Evolutionary conservation across 1,140 invertebrate genomes (phyloP).

Genomic region (Zaprionus camerounensis): DNA sequence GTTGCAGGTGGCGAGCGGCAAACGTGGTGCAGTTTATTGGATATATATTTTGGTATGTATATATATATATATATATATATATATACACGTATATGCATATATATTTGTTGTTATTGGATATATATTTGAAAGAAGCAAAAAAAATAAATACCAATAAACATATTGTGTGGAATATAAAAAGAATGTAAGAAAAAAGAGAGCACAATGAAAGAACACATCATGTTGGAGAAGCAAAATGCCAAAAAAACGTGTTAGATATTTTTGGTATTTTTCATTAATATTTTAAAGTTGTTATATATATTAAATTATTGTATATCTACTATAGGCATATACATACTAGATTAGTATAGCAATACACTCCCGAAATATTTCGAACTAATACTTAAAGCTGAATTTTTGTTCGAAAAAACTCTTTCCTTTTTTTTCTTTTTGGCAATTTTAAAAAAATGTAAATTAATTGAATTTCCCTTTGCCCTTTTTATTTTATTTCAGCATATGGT

Average conservation of each 20-base stretch:
- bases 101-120: constrained; percentile 48
- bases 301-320: constrained; percentile 26
- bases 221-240: constrained; percentile 54
- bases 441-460: neutral
- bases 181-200: constrained; percentile 46
- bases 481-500: neutral
- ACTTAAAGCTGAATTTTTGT: neutral
- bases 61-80: constrained; percentile 54
- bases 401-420: too few relatives aligned
- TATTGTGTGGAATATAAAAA: constrained; percentile 53
- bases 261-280: constrained; percentile 27
- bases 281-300: constrained; percentile 28
- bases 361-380: neutral
- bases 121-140: constrained; percentile 66
- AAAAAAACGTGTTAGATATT: constrained; percentile 49
- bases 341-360: neutral
- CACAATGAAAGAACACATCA: constrained; percentile 48
- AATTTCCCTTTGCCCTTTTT: neutral
- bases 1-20: constrained; percentile 72
- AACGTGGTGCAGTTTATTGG: constrained; percentile 70
- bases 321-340: constrained; percentile 17
- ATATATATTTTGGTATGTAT: constrained; percentile 55
- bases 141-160: constrained; percentile 70
- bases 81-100: constrained; percentile 51
- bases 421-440: neutral